Conservation (phyloP, 2,113 vertebrate genomes). For the Microtus oregoni region DNA sequence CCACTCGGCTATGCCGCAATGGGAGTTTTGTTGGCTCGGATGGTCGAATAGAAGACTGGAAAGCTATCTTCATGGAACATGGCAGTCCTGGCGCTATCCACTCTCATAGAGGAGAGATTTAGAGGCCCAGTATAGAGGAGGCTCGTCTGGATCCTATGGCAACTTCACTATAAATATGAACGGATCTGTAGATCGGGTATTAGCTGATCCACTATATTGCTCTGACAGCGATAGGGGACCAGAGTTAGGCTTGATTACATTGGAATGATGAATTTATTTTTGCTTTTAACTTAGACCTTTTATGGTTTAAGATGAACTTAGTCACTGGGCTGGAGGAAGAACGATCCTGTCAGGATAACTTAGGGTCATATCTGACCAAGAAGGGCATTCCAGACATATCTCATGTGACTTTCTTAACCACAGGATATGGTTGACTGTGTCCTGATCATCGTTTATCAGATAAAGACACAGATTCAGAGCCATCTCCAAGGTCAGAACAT, state of each 20-base stretch:
- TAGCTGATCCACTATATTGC: neutral
- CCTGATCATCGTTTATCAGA: neutral
- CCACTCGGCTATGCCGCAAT: constrained; percentile 78
- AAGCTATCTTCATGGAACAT: constrained; percentile 76
- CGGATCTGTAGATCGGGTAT: neutral
- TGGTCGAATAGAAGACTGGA: constrained; percentile 82
- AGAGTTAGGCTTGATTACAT: neutral
- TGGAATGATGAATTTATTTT: neutral
- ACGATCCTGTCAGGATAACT: neutral
- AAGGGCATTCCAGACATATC: neutral
- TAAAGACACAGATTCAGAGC: constrained; percentile 17
- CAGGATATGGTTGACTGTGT: neutral
- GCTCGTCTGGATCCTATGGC: neutral
- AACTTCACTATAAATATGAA: neutral
- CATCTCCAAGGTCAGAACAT: neutral
- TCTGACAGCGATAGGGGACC: neutral
- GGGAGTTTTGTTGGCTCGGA: constrained; percentile 65
- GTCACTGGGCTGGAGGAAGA: neutral
- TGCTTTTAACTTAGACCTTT: constrained; percentile 14
- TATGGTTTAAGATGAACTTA: constrained; percentile 15
- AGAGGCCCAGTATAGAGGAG: neutral
- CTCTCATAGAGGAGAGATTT: constrained; percentile 48
- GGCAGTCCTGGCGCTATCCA: constrained; percentile 63
- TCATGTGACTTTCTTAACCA: neutral
- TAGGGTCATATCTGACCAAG: neutral